Conservation (phyloP, 2,797 vertebrate species). For the Hippocampus kuda region DNA sequence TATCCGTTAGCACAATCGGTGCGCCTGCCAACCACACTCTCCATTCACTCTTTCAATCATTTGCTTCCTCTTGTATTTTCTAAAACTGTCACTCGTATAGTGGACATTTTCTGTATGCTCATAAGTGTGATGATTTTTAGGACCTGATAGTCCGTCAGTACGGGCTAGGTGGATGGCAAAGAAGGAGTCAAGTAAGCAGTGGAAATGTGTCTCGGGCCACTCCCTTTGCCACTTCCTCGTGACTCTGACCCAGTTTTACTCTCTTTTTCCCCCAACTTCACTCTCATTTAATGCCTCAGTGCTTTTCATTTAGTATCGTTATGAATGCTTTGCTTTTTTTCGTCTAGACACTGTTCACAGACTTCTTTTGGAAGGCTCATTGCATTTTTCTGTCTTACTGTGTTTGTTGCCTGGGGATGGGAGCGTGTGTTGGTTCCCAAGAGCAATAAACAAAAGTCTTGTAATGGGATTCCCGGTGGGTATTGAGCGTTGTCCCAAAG, state of each 20-base stretch:
- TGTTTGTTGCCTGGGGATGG: conserved; percentile 5
- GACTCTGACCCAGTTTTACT: conserved; percentile 39
- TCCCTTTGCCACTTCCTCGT: conserved; percentile 9
- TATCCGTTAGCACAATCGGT: background rate
- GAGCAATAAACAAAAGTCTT: conserved; percentile 36
- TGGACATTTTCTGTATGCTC: background rate
- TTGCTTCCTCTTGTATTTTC: background rate
- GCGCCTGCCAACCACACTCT: background rate
- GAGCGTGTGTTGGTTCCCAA: conserved; percentile 20
- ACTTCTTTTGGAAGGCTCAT: conserved; percentile 21
- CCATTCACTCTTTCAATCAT: background rate
- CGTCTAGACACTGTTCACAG: conserved; percentile 9
- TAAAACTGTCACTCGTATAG: background rate
- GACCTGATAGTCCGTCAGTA: conserved; percentile 11
- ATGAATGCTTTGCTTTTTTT: conserved; percentile 5
- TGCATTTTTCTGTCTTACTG: conserved; percentile 12
- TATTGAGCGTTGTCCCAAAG: conserved; percentile 16
- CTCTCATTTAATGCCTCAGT: conserved; percentile 16
- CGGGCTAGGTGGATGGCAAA: conserved; percentile 15
- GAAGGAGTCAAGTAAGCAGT: conserved; percentile 21
- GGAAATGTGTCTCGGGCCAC: conserved; percentile 7
- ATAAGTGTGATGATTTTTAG: background rate
- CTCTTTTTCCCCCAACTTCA: conserved; percentile 28
- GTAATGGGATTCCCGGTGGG: conserved; percentile 45
- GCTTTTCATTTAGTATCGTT: conserved; percentile 9